Percentiles rank a stretch among this genome's conserved stretches.
Conservation (phyloP, 2,113 vertebrate species). For the Heptranchias perlo region DNA sequence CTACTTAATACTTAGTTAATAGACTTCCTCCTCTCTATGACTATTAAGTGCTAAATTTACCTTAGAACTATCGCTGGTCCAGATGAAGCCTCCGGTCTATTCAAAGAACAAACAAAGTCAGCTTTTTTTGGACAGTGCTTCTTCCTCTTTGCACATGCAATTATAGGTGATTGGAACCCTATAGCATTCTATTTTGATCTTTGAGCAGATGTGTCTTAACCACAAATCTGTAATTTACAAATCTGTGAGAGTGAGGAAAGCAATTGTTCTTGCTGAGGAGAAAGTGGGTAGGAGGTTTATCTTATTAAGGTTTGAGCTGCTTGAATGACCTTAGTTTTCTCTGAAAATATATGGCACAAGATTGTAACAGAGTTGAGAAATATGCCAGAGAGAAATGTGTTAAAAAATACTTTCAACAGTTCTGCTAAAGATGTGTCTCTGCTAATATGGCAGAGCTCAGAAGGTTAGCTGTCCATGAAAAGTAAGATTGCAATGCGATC, state of each 20-base stretch:
- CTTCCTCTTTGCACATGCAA: background rate
- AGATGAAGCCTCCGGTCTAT: background rate
- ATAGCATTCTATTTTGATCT: background rate
- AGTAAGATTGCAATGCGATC: background rate
- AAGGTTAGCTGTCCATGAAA: background rate
- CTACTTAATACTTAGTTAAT: background rate
- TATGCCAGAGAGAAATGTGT: background rate
- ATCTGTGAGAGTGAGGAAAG: background rate
- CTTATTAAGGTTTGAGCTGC: background rate
- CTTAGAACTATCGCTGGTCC: background rate
- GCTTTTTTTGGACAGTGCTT: background rate
- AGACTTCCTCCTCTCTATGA: background rate
- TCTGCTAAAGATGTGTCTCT: background rate
- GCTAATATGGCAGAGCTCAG: background rate
- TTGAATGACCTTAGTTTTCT: background rate
- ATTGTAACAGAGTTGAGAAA: background rate
- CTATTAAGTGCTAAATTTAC: background rate
- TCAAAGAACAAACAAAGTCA: conserved; percentile 16
- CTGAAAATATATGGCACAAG: background rate
- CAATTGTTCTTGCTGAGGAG: background rate
- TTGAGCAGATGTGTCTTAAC: background rate
- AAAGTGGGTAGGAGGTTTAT: background rate
- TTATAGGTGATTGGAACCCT: background rate
- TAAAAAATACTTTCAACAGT: background rate
- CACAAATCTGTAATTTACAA: background rate